phyloP scores from a whole-genome alignment of 2,113 vertebrate species.

The Seriola dumerili region DNA sequence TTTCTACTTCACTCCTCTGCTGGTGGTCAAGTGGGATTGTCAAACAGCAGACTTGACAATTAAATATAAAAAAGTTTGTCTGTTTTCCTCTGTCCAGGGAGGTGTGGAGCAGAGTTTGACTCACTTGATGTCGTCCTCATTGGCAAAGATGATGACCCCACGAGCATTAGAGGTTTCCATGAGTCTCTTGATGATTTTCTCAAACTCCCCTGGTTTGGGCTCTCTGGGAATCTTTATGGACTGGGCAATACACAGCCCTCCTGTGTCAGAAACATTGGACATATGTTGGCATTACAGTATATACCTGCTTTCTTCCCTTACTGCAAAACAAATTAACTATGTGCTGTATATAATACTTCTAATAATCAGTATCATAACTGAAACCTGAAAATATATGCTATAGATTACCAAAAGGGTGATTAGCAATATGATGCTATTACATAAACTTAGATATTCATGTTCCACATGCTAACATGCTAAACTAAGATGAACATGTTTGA shows the following conservation, averaged over 20 bases:
- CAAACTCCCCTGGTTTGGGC: slow-evolving; percentile 91
- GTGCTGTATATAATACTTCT: not conserved
- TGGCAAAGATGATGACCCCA: slow-evolving; percentile 94
- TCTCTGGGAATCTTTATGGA: slow-evolving; percentile 95
- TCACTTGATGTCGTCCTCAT: slow-evolving; percentile 96
- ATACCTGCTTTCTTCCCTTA: not conserved
- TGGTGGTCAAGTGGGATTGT: not conserved
- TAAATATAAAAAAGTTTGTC: not conserved
- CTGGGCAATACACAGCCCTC: slow-evolving; percentile 93
- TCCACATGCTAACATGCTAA: not conserved
- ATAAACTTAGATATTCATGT: not conserved
- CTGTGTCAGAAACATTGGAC: slow-evolving; percentile 76
- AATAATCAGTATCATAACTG: not conserved
- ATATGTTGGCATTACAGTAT: not conserved
- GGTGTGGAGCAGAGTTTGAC: slow-evolving; percentile 32
- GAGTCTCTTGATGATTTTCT: slow-evolving; percentile 94
- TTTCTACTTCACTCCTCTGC: not conserved
- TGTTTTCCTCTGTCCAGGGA: not conserved
- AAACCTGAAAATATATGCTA: not conserved
- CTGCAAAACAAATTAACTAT: not conserved
- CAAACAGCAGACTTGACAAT: not conserved
- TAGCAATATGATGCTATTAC: not conserved
- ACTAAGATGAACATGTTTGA: too few relatives aligned
- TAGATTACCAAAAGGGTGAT: not conserved
- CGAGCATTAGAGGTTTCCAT: slow-evolving; percentile 95